Base-by-base conservation (phyloP, 2,797 vertebrate genomes). In the Glyptemys insculpta region DNA sequence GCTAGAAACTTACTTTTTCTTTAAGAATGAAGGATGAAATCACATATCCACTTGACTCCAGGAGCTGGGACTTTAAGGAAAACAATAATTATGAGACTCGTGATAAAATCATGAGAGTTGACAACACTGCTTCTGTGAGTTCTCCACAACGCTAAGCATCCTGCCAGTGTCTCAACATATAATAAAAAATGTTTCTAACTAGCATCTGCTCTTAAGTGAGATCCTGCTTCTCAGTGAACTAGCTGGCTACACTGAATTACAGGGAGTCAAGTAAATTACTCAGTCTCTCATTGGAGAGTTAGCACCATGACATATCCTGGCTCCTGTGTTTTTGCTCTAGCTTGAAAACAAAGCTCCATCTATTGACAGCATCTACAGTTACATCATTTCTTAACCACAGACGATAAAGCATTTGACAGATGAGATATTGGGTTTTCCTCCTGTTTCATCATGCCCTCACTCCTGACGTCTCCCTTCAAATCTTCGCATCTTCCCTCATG, bases 361-460 rank as follows among this genome's bases (percentile, higher is more conserved):
- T 2, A 23, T 47, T 56, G 37, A 41, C 0, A 0, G 76, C 0
- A 0, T 41, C 95, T 72, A 29, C 86, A 84, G 87, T 82, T 19
- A 0, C 18, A 53, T 72, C 29, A 34, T 72, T 72, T 44, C 81
- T 68, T n/a, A 50, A 79, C 47, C 72, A 12, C 6, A 91, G 80
- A n/a, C 50, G 2, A 1, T 31, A 34, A 79, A 90, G 54, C 49
- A 41, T 78, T n/a, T n/a, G 90, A 12, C 25, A 44, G 47, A 18
- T 4, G 50, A 93, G 27, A 81, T 96, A 79, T 68, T 62, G n/a
- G 2, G 59, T 44, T 83, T 91, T 15, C 92, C 90, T 93, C 89
- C 95, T 83, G 91, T 86, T 90, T 90, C 49, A 79, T 31, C 15
- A 29, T 47, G 27, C 8, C 49, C 52, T 72, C 41, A 31, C 31